Base-by-base conservation (phyloP, 2,888 invertebrate genomes). In the Syrphus vitripennis region DNA sequence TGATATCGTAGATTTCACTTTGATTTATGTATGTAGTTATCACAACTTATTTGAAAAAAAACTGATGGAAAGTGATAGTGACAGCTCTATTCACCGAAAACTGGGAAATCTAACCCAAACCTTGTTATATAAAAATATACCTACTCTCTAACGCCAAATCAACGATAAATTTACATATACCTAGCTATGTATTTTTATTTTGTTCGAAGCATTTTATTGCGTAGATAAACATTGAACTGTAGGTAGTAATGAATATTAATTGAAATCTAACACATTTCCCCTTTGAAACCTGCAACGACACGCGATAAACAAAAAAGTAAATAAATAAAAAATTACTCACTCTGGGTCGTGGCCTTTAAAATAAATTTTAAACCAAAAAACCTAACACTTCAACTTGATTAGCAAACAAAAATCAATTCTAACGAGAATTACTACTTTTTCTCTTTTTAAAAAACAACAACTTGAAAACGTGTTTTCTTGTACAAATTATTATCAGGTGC, bases 271-370 rank as follows among this genome's bases (percentile, higher is more conserved):
- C 19, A 34, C 16, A 1, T 50, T 21, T 34, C 12, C 7, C 12
- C 21, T 34, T 14, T 57, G 16, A 21, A 16, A 53, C 26, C 21
- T 57, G 19, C 1, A 59, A 31, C 12, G 12, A 5, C 31, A 31
- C 16, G 16, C 4, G 12, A n/a, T 24, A 14, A 21, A n/a, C n/a
- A n/a, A 40, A 70, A 70, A 69, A 67, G 34, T 48, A 67, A 67
- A 61, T 59, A 69, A 69, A 61, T 55, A 81, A 76, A 76, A 42
- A 61, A 48, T 70, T 76, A 76, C 76, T 76, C 76, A 81, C 76
- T 45, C n/a, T 21, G 10, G 48, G 21, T 48, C 55, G 61, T 81
- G 53, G 45, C 63, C 70, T 76, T 63, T 45, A 40, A 63, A 55
- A 42, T n/a, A 4, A 3, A 10, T 16, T n/a, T 19, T 31, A 37